phyloP scores from a whole-genome alignment of 2,113 vertebrate genomes.

The Columba janthina region DNA sequence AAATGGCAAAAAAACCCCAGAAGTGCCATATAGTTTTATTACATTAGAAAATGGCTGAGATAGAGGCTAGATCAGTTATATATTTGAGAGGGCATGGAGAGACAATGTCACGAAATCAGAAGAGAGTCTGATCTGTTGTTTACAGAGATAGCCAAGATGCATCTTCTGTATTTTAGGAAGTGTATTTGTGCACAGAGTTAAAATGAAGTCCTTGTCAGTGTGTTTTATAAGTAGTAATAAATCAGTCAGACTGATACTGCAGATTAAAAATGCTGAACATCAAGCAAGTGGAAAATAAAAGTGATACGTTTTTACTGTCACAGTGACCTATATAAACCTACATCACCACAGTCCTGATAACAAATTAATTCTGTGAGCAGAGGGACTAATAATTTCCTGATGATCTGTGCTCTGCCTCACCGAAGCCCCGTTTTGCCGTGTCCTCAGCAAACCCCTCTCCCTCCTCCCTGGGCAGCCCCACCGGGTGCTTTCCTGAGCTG shows the following conservation, averaged over 20 bases:
- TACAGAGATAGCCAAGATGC: not conserved
- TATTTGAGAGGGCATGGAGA: not conserved
- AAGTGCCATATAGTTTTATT: not conserved
- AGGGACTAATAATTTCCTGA: not conserved
- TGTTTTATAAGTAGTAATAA: conserved; percentile 15
- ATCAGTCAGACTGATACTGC: not conserved
- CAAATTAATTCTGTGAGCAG: not conserved
- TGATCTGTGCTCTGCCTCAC: not conserved
- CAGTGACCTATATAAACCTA: conserved; percentile 49
- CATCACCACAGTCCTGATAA: not conserved
- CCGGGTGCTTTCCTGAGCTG: rapidly evolving
- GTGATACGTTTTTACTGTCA: conserved; percentile 14
- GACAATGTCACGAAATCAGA: not conserved
- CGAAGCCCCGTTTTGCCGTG: not conserved
- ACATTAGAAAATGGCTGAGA: not conserved
- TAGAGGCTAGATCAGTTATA: not conserved
- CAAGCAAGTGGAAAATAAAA: conserved; percentile 28
- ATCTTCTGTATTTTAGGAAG: not conserved
- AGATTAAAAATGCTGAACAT: conserved; percentile 32
- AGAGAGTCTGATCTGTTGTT: not conserved
- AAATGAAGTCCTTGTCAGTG: conserved; percentile 5
- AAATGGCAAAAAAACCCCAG: not conserved
- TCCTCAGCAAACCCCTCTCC: not conserved
- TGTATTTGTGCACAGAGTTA: not conserved
- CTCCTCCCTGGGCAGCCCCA: not conserved